A percentile compares a stretch with the other conserved stretches of the same genome.
phyloP scores from a whole-genome alignment of 2,797 vertebrate species.

The Silurus aristotelis region DNA sequence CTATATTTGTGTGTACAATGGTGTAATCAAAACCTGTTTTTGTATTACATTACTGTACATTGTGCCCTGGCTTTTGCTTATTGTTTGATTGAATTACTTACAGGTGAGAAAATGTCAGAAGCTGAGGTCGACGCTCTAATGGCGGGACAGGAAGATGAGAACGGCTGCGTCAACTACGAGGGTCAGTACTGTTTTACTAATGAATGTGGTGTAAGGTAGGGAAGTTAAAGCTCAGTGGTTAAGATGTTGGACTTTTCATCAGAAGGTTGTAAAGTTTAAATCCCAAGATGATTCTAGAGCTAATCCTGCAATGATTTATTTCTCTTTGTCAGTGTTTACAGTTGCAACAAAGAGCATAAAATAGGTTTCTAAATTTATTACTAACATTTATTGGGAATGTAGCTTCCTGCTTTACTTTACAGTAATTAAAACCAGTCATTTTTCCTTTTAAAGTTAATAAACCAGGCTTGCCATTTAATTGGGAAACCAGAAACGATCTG shows the following conservation, averaged over 20 bases:
- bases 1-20: not conserved
- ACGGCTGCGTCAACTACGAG: slow-evolving; percentile 94
- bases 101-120: slow-evolving; percentile 98
- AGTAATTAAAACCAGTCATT: not conserved
- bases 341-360: no score
- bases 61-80: not conserved
- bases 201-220: no score
- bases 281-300: no score
- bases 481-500: not conserved
- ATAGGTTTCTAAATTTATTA: no score
- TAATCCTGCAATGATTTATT: no score
- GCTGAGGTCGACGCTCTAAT: slow-evolving; percentile 90
- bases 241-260: no score
- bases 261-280: no score
- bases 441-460: not conserved
- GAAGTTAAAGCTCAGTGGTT: no score
- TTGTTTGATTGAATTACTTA: not conserved
- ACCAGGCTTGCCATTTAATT: not conserved
- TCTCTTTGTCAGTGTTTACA: no score
- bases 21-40: not conserved
- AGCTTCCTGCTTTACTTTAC: not conserved
- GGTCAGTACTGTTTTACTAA: slow-evolving; percentile 71
- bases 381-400: no score
- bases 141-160: slow-evolving; percentile 95
- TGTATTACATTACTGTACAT: not conserved